A percentile compares a stretch with the other conserved stretches of the same genome.
These are phyloP conservation scores for Pleuronectes platessa DNA, from an alignment of 2,113 vertebrate genomes.

Conservation along the genomic window DNA sequence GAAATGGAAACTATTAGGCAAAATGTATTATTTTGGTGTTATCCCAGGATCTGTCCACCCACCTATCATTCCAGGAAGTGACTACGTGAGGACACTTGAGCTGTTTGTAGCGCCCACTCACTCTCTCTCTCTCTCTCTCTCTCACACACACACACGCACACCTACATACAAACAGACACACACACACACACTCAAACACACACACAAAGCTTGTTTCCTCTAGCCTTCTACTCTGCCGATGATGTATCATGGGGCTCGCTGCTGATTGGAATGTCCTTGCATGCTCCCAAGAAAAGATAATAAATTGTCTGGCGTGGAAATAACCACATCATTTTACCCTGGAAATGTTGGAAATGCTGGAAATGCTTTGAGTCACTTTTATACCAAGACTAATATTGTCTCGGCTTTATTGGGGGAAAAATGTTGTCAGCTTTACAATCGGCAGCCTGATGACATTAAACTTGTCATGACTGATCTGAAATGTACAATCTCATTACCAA, in stretches of 20 bases:
- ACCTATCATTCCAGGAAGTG: neutral
- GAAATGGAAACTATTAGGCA: neutral
- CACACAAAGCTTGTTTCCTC: neutral
- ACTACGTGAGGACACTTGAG: neutral
- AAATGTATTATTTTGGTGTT: neutral
- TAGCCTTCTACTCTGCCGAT: neutral
- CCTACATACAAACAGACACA: no score
- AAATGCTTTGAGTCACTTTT: conserved; percentile 22
- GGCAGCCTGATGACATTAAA: conserved; percentile 38
- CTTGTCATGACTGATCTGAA: conserved; percentile 26
- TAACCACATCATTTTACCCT: conserved; percentile 22
- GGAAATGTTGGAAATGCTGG: conserved; percentile 38
- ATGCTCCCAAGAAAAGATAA: conserved; percentile 12
- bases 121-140: no score
- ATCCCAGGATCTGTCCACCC: neutral
- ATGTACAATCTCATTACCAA: conserved; percentile 25
- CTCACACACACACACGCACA: neutral
- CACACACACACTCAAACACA: neutral
- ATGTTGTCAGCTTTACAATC: conserved; percentile 24
- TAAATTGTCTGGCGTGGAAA: conserved; percentile 24
- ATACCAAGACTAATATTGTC: conserved; percentile 41
- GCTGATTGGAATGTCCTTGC: conserved; percentile 18
- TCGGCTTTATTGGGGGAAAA: conserved; percentile 19
- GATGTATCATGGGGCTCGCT: no score
- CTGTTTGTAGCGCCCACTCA: neutral